Evolutionary conservation across 92 coral and sea anemone genomes (phyloP).

Genomic region (Umimayanthus chanpuru): DNA sequence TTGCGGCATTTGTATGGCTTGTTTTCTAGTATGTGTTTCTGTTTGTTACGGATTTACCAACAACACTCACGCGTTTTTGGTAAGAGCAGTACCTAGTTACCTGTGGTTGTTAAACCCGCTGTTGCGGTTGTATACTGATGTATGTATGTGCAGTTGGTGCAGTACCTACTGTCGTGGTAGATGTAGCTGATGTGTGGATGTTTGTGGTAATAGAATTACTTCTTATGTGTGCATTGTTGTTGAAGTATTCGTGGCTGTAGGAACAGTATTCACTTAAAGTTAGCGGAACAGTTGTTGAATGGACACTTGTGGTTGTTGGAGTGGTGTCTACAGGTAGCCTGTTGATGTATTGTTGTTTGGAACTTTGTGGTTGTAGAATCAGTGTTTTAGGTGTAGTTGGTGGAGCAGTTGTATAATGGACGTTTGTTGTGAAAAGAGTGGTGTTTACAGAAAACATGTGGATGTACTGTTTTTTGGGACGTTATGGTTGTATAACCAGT

Average conservation of each 20-base stretch:
- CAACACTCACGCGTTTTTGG: not conserved
- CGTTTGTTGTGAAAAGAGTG: not conserved
- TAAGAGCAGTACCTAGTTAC: not conserved
- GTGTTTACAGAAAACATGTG: too few relatives aligned
- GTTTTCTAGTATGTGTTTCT: too few relatives aligned
- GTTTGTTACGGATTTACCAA: too few relatives aligned
- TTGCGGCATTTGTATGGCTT: too few relatives aligned
- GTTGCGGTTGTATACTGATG: not conserved
- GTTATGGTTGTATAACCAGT: not conserved
- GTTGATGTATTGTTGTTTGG: too few relatives aligned
- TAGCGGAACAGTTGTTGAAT: not conserved
- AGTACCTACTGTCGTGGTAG: not conserved
- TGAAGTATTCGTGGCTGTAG: not conserved
- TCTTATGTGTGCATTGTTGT: not conserved
- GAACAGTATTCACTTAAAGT: not conserved
- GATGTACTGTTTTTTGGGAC: not conserved
- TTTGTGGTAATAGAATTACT: not conserved
- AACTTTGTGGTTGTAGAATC: not conserved
- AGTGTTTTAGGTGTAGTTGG: slow-evolving; percentile 37
- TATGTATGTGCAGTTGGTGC: slow-evolving; percentile 36
- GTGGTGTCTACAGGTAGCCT: too few relatives aligned
- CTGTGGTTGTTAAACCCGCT: not conserved
- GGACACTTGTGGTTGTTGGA: not conserved
- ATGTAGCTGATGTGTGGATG: not conserved
- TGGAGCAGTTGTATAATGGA: not conserved